These are phyloP conservation scores for Porites lobata DNA, from an alignment of 92 coral and sea anemone species.

Conservation along the genomic window DNA sequence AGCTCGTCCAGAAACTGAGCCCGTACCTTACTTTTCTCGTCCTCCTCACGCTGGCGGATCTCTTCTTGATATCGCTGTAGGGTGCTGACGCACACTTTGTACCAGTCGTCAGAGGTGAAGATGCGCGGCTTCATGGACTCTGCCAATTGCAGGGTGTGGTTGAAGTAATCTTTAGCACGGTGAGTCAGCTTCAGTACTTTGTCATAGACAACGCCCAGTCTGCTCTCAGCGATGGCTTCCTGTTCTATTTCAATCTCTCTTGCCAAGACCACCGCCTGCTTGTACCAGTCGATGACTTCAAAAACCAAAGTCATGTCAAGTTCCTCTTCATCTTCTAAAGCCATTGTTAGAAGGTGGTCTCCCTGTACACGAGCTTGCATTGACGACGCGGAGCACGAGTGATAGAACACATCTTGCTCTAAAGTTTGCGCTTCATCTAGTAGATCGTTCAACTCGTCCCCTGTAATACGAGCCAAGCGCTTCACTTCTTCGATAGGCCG, in stretches of 20 bases:
- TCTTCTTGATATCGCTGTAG: conserved; percentile 76
- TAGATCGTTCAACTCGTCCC: conserved; percentile 23
- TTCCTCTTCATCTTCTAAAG: conserved; percentile 74
- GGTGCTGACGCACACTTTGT: conserved; percentile 69
- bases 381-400: conserved; percentile 81
- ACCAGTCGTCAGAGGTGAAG: conserved; percentile 83
- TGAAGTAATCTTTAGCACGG: conserved; percentile 85
- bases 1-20: conserved; percentile 62
- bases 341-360: conserved; percentile 65
- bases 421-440: conserved; percentile 56
- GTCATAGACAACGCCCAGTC: conserved; percentile 88
- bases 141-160: conserved; percentile 81
- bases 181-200: conserved; percentile 75
- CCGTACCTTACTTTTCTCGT: conserved; percentile 56
- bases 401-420: conserved; percentile 77
- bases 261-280: conserved; percentile 82
- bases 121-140: conserved; percentile 94
- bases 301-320: conserved; percentile 83
- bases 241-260: conserved; percentile 88
- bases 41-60: conserved; percentile 75
- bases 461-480: conserved; percentile 48
- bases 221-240: conserved; percentile 92
- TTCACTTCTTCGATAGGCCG: conserved; percentile 87
- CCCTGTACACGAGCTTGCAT: conserved; percentile 88
- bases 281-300: conserved; percentile 95